These are phyloP conservation scores for Eulimnadia texana DNA, from an alignment of 1,140 invertebrate genomes.

Conservation along the genomic window DNA sequence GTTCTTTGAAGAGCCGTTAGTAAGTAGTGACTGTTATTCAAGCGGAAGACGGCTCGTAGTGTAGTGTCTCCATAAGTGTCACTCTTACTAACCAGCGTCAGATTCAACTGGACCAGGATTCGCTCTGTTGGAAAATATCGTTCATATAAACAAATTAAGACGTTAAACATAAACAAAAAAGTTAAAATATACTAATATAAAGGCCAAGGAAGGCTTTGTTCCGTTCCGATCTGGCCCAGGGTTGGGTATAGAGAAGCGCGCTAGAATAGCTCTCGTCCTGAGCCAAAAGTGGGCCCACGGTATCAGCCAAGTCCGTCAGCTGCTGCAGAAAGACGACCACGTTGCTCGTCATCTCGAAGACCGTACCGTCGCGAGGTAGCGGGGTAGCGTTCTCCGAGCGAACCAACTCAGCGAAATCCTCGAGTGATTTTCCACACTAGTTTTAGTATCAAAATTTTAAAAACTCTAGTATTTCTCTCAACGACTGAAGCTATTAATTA, in stretches of 20 bases:
- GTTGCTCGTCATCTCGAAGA: constrained; percentile 87
- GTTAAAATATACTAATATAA: constrained; percentile 48
- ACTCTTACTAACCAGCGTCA: constrained; percentile 67
- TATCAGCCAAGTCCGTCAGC: constrained; percentile 59
- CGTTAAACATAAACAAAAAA: neutral
- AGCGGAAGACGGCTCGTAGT: constrained; percentile 66
- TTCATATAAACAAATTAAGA: neutral
- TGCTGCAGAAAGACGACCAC: constrained; percentile 78
- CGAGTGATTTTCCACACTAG: constrained; percentile 52
- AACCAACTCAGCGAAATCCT: constrained; percentile 84
- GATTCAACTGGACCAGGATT: constrained; percentile 68
- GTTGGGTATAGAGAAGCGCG: constrained; percentile 29
- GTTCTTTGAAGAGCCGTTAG: constrained; percentile 73
- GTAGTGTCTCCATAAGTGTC: constrained; percentile 57
- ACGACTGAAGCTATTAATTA: no score
- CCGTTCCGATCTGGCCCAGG: constrained; percentile 27
- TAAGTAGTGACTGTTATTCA: constrained; percentile 89
- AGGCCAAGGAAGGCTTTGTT: constrained; percentile 51
- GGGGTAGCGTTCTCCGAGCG: constrained; percentile 64
- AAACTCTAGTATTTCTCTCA: no score
- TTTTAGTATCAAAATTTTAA: no score
- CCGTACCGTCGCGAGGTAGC: constrained; percentile 87
- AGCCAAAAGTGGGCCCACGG: constrained; percentile 46
- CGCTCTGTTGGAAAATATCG: constrained; percentile 44
- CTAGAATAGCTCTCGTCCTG: constrained; percentile 37